A percentile compares a stretch with the other conserved stretches of the same genome.
Evolutionary conservation across 2,888 invertebrate genomes (phyloP).

Genomic region (Pogonocherus hispidulus): DNA sequence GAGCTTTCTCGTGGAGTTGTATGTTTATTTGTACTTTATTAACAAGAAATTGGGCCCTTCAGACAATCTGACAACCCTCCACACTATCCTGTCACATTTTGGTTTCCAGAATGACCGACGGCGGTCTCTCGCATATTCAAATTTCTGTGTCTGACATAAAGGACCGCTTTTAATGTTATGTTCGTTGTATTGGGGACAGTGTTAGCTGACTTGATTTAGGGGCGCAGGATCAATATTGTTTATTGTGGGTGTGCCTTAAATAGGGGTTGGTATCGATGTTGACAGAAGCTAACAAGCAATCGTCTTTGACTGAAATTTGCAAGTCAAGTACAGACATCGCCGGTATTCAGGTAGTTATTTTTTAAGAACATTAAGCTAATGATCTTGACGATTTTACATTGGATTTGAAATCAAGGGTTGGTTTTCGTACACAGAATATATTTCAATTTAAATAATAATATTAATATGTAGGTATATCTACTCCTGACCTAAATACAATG

Average conservation of each 20-base stretch:
- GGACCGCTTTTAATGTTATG: neutral
- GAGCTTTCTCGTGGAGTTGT: neutral
- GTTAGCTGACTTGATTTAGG: neutral
- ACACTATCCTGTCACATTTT: neutral
- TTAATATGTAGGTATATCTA: too few species aligned
- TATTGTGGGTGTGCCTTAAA: neutral
- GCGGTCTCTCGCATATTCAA: neutral
- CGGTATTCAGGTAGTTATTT: too few species aligned
- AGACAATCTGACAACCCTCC: neutral
- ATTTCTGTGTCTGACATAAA: neutral
- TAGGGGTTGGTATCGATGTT: neutral
- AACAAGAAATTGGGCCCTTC: neutral
- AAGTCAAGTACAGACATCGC: neutral
- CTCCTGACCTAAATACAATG: too few species aligned
- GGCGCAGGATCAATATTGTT: neutral
- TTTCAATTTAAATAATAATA: too few species aligned
- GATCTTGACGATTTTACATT: too few species aligned
- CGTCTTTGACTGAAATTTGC: neutral
- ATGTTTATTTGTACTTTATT: neutral
- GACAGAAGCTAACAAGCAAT: neutral
- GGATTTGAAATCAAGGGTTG: too few species aligned
- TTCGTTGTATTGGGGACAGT: neutral
- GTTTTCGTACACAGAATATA: too few species aligned
- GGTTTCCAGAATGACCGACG: neutral
- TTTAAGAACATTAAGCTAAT: too few species aligned